Conservation (phyloP, 2,797 vertebrate genomes). For the Hirundo rustica region DNA sequence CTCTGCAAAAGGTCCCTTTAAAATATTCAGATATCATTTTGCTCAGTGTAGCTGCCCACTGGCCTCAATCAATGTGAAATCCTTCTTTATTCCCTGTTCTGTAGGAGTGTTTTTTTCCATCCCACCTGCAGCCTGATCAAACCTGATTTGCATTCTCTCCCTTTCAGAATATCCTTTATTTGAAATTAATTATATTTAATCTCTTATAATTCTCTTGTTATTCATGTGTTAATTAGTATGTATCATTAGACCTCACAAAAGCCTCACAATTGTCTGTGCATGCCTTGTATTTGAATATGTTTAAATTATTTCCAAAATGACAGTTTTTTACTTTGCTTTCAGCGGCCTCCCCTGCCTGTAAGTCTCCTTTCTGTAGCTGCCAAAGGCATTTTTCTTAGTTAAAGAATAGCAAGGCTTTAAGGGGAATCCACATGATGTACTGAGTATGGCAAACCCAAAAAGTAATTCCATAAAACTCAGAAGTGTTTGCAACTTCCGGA, state of each 20-base stretch:
- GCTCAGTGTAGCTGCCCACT: not conserved
- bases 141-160: not conserved
- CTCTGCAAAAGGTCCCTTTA: not conserved
- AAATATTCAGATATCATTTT: not conserved
- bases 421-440: not conserved
- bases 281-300: not conserved
- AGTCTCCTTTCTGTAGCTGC: not conserved
- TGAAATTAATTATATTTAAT: slow-evolving; percentile 48
- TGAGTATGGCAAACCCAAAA: not conserved
- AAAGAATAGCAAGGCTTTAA: not conserved
- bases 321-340: not conserved
- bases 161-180: slow-evolving; percentile 18
- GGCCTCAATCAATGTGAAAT: not conserved
- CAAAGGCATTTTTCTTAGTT: not conserved
- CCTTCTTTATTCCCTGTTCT: not conserved
- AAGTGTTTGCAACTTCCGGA: not conserved
- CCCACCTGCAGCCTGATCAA: not conserved
- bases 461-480: not conserved
- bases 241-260: slow-evolving; percentile 20
- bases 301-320: slow-evolving; percentile 3
- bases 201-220: slow-evolving; percentile 25
- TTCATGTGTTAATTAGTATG: slow-evolving; percentile 31
- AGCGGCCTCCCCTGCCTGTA: not conserved
- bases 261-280: not conserved
- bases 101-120: not conserved